Conservation (phyloP, 2,113 vertebrate genomes). For the Morone chrysops region DNA sequence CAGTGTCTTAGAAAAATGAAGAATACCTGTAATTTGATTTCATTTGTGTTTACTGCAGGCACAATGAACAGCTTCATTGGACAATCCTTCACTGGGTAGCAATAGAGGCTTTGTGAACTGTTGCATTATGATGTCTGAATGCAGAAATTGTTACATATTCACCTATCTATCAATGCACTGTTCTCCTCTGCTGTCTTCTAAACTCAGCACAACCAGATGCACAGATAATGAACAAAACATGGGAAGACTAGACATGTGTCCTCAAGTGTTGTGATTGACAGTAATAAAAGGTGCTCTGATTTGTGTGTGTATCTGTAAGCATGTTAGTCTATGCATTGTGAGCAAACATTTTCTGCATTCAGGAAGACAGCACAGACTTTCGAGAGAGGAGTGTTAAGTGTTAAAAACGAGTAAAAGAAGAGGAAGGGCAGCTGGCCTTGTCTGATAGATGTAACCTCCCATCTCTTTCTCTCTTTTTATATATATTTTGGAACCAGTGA, state of each 20-base stretch:
- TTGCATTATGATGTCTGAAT: slow-evolving; percentile 26
- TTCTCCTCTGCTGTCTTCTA: slow-evolving; percentile 11
- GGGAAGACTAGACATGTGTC: not conserved
- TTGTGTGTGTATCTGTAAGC: not conserved
- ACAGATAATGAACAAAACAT: not conserved
- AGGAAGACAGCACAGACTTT: slow-evolving; percentile 24
- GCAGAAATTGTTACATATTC: slow-evolving; percentile 16
- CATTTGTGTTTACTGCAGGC: slow-evolving; percentile 31
- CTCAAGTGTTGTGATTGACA: not conserved
- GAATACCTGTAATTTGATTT: slow-evolving; percentile 35
- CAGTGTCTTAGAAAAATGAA: slow-evolving; percentile 10
- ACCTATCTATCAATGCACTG: not conserved
- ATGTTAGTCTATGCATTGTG: slow-evolving; percentile 2
- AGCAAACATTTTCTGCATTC: not conserved
- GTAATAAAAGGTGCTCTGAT: not conserved
- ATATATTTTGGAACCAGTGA: slow-evolving; percentile 29
- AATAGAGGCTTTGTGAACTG: slow-evolving; percentile 32
- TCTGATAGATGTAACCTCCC: slow-evolving; percentile 15
- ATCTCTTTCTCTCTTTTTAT: slow-evolving; percentile 5
- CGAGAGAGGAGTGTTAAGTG: not conserved
- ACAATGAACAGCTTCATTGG: slow-evolving; percentile 30
- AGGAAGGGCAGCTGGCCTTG: not conserved
- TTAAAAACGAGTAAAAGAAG: not conserved
- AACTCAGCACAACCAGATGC: not conserved
- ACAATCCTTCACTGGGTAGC: slow-evolving; percentile 28